Percentiles rank a stretch among this genome's conserved stretches.
Conservation (phyloP, 2,113 vertebrate genomes). For the Campylomormyrus numenius region DNA sequence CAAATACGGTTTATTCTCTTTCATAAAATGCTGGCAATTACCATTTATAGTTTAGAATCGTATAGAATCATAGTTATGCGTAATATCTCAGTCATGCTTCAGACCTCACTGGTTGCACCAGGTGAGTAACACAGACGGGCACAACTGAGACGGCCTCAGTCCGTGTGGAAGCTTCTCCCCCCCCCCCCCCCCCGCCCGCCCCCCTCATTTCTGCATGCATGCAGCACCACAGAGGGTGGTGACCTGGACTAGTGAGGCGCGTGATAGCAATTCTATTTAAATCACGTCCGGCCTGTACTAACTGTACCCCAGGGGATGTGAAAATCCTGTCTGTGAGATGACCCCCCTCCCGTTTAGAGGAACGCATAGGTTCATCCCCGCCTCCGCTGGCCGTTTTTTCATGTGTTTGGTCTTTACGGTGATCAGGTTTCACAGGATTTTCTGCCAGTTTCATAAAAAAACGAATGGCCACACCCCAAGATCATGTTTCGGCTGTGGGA, state of each 20-base stretch:
- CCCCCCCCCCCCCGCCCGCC: no score
- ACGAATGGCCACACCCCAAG: conserved; percentile 13
- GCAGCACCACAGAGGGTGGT: background rate
- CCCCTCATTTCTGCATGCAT: background rate
- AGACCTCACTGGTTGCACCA: background rate
- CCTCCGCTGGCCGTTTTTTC: background rate
- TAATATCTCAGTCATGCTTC: background rate
- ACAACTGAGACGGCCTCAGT: background rate
- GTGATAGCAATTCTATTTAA: background rate
- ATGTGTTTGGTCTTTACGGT: background rate
- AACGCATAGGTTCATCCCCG: background rate
- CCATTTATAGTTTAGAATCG: background rate
- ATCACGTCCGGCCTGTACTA: background rate
- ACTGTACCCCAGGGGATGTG: conserved; percentile 1
- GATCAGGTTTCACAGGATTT: conserved; percentile 19
- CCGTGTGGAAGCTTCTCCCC: background rate
- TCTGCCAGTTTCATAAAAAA: background rate
- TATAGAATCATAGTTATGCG: background rate
- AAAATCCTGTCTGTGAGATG: background rate
- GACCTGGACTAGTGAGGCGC: background rate
- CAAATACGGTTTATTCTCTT: background rate
- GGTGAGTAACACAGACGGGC: background rate
- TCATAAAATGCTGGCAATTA: background rate
- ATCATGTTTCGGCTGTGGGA: background rate
- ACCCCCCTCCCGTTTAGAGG: background rate